Base-by-base conservation (phyloP, 2,888 invertebrate genomes). In the Epinotia nisella region DNA sequence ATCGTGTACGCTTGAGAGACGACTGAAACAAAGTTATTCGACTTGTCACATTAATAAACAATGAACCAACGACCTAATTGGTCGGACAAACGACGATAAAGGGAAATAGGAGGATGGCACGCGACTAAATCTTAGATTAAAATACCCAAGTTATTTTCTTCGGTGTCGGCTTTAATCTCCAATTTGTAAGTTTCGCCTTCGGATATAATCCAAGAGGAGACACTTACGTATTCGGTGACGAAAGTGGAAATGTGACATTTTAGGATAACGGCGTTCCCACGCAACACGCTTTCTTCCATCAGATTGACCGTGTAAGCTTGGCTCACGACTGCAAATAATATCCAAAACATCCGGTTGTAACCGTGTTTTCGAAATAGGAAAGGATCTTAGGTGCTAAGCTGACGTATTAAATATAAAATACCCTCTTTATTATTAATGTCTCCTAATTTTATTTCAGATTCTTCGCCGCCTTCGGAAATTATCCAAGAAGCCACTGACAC, bases 231-330 rank as follows among this genome's bases (percentile, higher is more conserved):
- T 94, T 98, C 98, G 84, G 97, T 97, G 81, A 98, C 97, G 93
- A 98, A 98, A 90, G 97, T 97, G 81, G 98, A 98, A 90, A 98
- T 97, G 94, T 97, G 97, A 94, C 98, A 98, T 95, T 98, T 98
- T 85, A 98, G 94, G 90, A 98, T 96, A 81, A 96, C 98, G 80
- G 97, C 96, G 91, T 98, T 98, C 84, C 98, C 98, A 85, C 96
- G 96, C 83, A 98, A 95, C 76, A 98, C 97, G 91, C 97, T 97
- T 91, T 98, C 98, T 90, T 98, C 98, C 96, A 98, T 96, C 83
- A 98, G 96, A 94, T 98, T 98, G 81, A 97, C 96, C 82, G 96
- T 96, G 93, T 97, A 98, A 78, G 95, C 95, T 95, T 98, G 98
- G 83, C 97, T 96, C 81, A 98, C 98, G 92, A 98, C 98, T 98